These are phyloP conservation scores for Plagiodera versicolora DNA, from an alignment of 2,888 invertebrate genomes.

Conservation along the genomic window DNA sequence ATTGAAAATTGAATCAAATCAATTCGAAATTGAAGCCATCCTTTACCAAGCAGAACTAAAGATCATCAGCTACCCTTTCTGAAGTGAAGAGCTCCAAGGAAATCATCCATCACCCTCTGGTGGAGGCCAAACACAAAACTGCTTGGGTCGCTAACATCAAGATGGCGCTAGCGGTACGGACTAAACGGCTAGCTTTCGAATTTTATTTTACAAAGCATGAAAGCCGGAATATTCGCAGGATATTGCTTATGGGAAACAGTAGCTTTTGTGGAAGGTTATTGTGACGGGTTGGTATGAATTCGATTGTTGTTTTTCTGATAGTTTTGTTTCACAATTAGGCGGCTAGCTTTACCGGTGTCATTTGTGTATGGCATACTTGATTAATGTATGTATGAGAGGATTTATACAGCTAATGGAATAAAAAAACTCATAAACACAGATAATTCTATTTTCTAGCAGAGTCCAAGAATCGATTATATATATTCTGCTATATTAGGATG, in stretches of 20 bases:
- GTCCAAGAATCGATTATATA: too few species aligned
- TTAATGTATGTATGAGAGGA: too few species aligned
- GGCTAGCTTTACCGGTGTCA: too few species aligned
- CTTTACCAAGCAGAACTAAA: too few species aligned
- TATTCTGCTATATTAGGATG: too few species aligned
- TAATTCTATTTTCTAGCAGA: too few species aligned
- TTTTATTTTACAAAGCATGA: slow-evolving; percentile 20
- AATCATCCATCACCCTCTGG: slow-evolving; percentile 31
- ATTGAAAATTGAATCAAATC: too few species aligned
- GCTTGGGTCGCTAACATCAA: slow-evolving; percentile 26
- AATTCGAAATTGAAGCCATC: too few species aligned
- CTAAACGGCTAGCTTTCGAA: slow-evolving; percentile 19
- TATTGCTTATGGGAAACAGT: slow-evolving; percentile 20
- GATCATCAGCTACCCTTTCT: too few species aligned
- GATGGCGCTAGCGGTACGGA: slow-evolving; percentile 34
- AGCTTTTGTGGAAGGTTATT: slow-evolving; percentile 27
- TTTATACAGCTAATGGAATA: too few species aligned
- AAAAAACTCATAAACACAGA: too few species aligned
- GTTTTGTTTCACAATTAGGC: slow-evolving; percentile 2
- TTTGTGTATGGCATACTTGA: too few species aligned
- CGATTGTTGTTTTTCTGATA: slow-evolving; percentile 16
- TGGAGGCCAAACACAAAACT: slow-evolving; percentile 22
- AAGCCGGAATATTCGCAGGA: slow-evolving; percentile 20
- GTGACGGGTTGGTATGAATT: slow-evolving; percentile 20
- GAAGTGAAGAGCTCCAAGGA: neutral